Conservation (phyloP, 2,113 vertebrate species). For the Galemys pyrenaicus region DNA sequence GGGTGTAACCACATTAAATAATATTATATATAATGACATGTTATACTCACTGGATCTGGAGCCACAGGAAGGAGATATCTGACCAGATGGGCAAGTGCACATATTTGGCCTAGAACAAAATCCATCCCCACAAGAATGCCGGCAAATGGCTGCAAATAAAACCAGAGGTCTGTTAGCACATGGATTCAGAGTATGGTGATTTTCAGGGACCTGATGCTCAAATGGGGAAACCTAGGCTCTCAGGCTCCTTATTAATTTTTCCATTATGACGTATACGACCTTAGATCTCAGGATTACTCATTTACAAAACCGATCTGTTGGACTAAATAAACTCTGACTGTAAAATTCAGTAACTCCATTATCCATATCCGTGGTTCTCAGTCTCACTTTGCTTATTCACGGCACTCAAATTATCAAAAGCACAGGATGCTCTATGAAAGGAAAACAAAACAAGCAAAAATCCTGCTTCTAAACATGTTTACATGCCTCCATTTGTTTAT, state of each 20-base stretch:
- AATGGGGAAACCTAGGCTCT: background rate
- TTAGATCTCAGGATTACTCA: background rate
- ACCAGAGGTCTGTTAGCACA: slow-evolving; percentile 74
- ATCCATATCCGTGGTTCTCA: background rate
- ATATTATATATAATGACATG: slow-evolving; percentile 77
- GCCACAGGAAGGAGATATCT: slow-evolving; percentile 95
- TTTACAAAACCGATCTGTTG: background rate
- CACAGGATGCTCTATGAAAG: background rate
- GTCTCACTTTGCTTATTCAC: background rate
- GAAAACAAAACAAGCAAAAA: slow-evolving; percentile 3
- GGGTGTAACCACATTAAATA: slow-evolving; percentile 75
- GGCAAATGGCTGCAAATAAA: slow-evolving; percentile 93
- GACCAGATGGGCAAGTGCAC: slow-evolving; percentile 97
- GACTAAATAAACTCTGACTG: background rate
- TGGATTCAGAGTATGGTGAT: background rate
- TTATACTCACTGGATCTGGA: slow-evolving; percentile 95
- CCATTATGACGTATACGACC: background rate
- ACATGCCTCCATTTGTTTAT: background rate
- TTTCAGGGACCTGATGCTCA: background rate
- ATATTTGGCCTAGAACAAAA: slow-evolving; percentile 99
- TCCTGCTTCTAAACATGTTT: background rate
- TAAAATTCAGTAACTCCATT: background rate
- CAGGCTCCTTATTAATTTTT: background rate
- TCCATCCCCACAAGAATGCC: slow-evolving; percentile 98
- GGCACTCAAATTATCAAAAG: background rate